Conservation (phyloP, 2,888 invertebrate genomes). For the Harpagoxenus sublaevis region DNA sequence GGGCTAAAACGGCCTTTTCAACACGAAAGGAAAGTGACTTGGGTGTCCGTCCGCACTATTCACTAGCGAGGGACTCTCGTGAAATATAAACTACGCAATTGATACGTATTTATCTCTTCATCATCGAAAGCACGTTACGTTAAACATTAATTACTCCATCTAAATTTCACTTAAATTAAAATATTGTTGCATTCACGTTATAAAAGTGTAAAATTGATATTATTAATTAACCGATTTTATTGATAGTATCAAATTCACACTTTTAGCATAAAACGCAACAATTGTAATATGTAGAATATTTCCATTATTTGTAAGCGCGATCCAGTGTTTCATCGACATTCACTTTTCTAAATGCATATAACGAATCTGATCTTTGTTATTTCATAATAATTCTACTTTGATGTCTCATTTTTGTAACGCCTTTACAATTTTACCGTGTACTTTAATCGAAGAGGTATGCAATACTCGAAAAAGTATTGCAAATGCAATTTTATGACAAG, state of each 20-base stretch:
- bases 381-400: background rate
- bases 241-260: background rate
- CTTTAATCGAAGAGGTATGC: background rate
- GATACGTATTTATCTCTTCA: slow-evolving; percentile 15
- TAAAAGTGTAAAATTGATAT: background rate
- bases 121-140: background rate
- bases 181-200: background rate
- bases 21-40: slow-evolving; percentile 10
- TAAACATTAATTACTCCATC: background rate
- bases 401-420: background rate
- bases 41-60: slow-evolving; percentile 14
- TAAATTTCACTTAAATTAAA: background rate
- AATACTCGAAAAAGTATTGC: background rate
- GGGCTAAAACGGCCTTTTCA: slow-evolving; percentile 48
- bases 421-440: slow-evolving; percentile 1
- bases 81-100: slow-evolving; percentile 24
- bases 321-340: background rate
- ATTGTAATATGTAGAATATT: background rate
- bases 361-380: background rate
- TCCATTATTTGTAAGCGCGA: background rate
- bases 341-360: background rate
- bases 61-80: background rate
- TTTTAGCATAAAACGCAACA: background rate
- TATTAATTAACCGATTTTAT: background rate
- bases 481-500: background rate